These are phyloP conservation scores for Chamaea fasciata DNA, from an alignment of 2,113 vertebrate genomes.

Conservation along the genomic window DNA sequence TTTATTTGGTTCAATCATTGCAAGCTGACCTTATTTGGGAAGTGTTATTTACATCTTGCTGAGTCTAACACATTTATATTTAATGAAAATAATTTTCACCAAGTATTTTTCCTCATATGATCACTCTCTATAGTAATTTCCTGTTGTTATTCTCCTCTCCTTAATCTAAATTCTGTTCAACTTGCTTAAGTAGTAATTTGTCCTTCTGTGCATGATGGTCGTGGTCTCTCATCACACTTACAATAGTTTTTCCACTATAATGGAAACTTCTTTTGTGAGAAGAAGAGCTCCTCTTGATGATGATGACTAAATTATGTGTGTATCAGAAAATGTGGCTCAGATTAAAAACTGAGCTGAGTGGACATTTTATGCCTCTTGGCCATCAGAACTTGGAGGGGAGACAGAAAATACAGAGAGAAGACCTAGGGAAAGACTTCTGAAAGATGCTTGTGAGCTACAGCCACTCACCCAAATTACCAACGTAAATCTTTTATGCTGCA, in stretches of 20 bases:
- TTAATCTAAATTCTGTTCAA: neutral
- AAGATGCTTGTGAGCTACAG: neutral
- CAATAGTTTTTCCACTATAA: neutral
- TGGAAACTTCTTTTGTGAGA: neutral
- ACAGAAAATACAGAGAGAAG: neutral
- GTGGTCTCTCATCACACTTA: neutral
- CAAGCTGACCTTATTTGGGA: neutral
- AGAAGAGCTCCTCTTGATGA: neutral
- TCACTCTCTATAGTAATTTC: neutral
- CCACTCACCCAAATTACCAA: neutral
- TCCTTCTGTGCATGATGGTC: neutral
- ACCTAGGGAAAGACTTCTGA: neutral
- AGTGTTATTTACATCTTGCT: neutral
- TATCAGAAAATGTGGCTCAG: neutral
- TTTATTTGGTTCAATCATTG: neutral
- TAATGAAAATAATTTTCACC: slow-evolving; percentile 2
- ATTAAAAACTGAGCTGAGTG: neutral
- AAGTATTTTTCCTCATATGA: neutral
- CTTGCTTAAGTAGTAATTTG: neutral
- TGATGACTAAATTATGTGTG: neutral
- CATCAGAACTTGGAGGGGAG: neutral
- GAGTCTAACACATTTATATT: neutral
- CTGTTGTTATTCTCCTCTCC: neutral
- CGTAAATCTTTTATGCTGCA: neutral
- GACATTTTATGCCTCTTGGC: neutral